These are phyloP conservation scores for Cygnus atratus DNA, from an alignment of 2,113 vertebrate genomes.

Conservation along the genomic window DNA sequence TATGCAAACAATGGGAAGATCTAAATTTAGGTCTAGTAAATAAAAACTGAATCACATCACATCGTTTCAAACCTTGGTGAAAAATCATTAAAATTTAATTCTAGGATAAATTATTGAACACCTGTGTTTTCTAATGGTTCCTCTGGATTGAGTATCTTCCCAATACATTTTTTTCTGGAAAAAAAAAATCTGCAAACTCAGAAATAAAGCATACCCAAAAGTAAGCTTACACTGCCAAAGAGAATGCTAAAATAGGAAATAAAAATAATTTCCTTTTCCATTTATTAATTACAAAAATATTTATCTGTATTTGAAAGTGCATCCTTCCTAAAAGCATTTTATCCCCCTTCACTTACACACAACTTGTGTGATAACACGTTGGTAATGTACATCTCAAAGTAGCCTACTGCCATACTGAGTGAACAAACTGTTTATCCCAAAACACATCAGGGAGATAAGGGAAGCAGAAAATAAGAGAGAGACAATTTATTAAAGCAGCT, in stretches of 20 bases:
- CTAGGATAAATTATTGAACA: not conserved
- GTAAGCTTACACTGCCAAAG: not conserved
- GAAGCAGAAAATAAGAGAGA: not conserved
- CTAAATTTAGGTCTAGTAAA: not conserved
- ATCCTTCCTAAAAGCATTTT: not conserved
- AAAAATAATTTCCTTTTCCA: not conserved
- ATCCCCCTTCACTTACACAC: not conserved
- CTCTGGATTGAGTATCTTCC: not conserved
- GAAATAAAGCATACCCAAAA: not conserved
- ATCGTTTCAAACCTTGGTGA: not conserved
- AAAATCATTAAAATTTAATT: not conserved
- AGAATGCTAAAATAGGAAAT: not conserved
- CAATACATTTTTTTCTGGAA: not conserved
- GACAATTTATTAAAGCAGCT: not conserved
- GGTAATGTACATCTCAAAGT: not conserved
- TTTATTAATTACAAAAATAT: not conserved
- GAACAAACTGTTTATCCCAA: not conserved
- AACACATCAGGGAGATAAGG: fast-evolving
- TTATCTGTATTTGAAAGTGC: not conserved
- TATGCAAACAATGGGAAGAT: not conserved
- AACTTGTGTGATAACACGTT: not conserved
- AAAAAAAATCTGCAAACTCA: not conserved
- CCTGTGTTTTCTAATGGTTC: not conserved
- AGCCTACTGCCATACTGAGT: not conserved
- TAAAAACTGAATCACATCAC: not conserved